These are phyloP conservation scores for Pheosia tremula DNA, from an alignment of 2,888 invertebrate genomes.

Conservation along the genomic window DNA sequence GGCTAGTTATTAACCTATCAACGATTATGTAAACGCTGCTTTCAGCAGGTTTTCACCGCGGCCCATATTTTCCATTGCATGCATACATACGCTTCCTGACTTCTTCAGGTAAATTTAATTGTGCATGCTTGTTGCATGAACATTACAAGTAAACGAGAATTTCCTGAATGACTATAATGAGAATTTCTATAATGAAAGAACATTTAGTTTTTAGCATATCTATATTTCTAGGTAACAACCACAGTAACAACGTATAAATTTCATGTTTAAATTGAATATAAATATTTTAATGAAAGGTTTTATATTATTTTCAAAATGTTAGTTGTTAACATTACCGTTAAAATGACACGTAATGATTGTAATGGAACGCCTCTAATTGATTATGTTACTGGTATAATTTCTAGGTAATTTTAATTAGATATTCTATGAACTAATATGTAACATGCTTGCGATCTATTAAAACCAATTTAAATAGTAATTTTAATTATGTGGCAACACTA, in stretches of 20 bases:
- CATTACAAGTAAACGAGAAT: neutral
- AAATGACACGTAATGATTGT: too few species aligned
- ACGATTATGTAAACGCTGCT: conserved; percentile 11
- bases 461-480: neutral
- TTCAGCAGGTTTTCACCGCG: conserved; percentile 24
- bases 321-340: too few species aligned
- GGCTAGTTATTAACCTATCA: neutral
- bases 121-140: neutral
- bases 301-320: too few species aligned
- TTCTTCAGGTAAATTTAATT: conserved; percentile 34
- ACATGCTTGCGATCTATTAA: neutral
- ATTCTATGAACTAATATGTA: neutral
- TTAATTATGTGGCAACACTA: conserved; percentile 7
- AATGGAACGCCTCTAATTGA: too few species aligned
- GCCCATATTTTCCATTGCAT: conserved; percentile 17
- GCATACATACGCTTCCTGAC: conserved; percentile 32
- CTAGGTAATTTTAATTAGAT: conserved; percentile 11
- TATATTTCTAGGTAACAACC: too few species aligned
- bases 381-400: neutral
- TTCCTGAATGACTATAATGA: neutral
- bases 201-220: too few species aligned
- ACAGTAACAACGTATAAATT: too few species aligned
- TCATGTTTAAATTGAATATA: neutral
- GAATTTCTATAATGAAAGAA: neutral
- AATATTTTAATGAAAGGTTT: too few species aligned